Evolutionary conservation across 2,797 vertebrate species (phyloP).

Genomic region (Amblyraja radiata): DNA sequence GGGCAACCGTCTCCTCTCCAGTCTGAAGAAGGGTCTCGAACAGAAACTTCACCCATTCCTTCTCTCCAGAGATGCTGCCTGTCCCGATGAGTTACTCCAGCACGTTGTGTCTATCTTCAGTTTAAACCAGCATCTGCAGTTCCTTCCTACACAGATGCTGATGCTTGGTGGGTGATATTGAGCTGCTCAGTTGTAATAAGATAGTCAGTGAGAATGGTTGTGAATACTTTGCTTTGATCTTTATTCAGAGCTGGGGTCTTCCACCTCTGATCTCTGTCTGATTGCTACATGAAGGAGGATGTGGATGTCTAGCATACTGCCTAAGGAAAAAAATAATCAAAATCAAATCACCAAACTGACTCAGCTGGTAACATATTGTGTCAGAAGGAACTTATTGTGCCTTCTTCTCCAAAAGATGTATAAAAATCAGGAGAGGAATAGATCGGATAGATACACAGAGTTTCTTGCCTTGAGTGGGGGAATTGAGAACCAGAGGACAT

Average conservation of each 20-base stretch:
- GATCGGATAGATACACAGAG: no score
- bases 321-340: background rate
- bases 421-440: no score
- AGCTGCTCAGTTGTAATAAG: background rate
- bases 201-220: background rate
- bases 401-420: background rate
- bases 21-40: no score
- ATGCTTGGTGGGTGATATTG: background rate
- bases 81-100: no score
- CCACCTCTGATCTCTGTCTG: background rate
- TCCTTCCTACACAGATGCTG: no score
- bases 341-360: background rate
- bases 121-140: no score
- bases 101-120: no score
- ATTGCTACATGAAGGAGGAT: background rate
- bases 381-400: background rate
- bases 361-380: background rate
- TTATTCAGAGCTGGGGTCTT: background rate
- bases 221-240: background rate
- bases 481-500: no score
- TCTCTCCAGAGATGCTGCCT: no score
- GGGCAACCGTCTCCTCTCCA: no score
- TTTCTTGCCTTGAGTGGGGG: no score
- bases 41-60: no score
- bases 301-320: background rate